Percentiles rank a stretch among this genome's conserved stretches.
Conservation (phyloP, 2,797 vertebrate genomes). For the Taeniopygia guttata region DNA sequence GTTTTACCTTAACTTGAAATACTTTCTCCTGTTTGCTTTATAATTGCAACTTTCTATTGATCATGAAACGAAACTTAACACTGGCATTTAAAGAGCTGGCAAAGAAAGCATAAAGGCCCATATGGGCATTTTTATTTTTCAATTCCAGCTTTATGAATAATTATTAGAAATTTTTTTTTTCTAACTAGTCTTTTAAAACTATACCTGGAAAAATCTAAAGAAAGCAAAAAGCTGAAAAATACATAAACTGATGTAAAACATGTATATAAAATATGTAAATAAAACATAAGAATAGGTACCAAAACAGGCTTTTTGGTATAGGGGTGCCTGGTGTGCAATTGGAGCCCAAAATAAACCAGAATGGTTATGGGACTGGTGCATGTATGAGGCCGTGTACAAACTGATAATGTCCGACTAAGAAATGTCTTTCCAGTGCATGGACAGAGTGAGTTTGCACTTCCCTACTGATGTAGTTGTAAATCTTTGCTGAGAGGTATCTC, state of each 20-base stretch:
- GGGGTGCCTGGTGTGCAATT: background rate
- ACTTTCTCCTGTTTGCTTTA: background rate
- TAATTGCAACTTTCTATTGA: background rate
- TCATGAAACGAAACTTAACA: background rate
- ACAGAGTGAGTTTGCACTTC: background rate
- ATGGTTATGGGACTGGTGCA: background rate
- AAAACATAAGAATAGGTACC: background rate
- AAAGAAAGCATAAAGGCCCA: background rate
- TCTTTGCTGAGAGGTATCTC: background rate
- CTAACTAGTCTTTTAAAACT: background rate
- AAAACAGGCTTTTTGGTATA: background rate
- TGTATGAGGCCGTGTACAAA: background rate
- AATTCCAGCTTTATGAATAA: background rate
- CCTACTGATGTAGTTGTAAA: background rate
- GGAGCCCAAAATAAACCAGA: background rate
- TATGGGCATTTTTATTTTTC: background rate
- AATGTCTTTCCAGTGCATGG: background rate
- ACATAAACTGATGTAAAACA: too few relatives aligned
- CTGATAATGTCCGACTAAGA: background rate
- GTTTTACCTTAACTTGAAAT: background rate
- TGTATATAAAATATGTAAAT: background rate
- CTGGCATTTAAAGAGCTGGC: background rate
- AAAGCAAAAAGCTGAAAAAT: background rate
- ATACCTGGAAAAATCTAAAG: background rate
- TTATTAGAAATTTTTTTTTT: background rate